A percentile compares a stretch with the other conserved stretches of the same genome.
These are phyloP conservation scores for Phalacrocorax carbo DNA, from an alignment of 2,113 vertebrate species.

Conservation along the genomic window DNA sequence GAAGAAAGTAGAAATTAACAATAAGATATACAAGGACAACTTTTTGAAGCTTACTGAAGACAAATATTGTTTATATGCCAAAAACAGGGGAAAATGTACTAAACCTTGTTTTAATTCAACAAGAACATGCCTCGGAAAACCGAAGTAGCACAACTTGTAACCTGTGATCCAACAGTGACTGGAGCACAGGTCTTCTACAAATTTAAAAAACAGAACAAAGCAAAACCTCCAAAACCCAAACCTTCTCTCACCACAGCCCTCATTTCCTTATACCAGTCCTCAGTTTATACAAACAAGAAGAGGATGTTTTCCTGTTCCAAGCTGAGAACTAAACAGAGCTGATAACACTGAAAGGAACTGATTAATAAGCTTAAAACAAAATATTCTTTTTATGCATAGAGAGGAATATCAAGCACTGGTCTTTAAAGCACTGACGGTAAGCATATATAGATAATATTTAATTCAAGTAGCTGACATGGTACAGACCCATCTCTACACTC, in stretches of 20 bases:
- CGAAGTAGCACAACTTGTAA: neutral
- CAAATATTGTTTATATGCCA: neutral
- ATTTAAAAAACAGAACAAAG: neutral
- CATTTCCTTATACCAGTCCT: neutral
- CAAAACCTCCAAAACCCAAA: neutral
- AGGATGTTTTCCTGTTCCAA: neutral
- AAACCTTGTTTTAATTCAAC: neutral
- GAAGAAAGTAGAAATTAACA: neutral
- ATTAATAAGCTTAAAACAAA: neutral
- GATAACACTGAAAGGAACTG: neutral
- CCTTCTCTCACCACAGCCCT: neutral
- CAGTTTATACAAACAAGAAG: neutral
- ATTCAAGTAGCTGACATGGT: neutral
- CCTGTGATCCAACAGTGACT: neutral
- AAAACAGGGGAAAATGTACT: neutral
- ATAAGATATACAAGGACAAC: neutral
- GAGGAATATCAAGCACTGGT: neutral
- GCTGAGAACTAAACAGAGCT: neutral
- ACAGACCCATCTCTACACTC: neutral
- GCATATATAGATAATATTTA: conserved; percentile 24
- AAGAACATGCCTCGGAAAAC: neutral
- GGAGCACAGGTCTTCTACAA: neutral
- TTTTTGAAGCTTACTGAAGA: neutral
- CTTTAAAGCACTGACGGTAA: neutral
- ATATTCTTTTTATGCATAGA: neutral